Evolutionary conservation across 2,888 invertebrate species (phyloP).

Genomic region (Protodeltote pygarga): DNA sequence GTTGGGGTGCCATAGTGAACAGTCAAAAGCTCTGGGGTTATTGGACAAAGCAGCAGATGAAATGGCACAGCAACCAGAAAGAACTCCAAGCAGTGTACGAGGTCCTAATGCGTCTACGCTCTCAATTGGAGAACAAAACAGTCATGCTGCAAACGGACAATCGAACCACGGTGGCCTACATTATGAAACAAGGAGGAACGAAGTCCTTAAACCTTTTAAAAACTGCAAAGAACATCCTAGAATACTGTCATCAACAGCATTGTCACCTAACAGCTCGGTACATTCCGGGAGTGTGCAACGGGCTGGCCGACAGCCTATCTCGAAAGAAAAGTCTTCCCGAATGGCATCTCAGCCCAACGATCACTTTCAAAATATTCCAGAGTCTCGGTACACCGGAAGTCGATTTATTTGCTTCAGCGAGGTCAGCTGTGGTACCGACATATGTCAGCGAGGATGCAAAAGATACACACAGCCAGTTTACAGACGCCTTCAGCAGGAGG

Average conservation of each 20-base stretch:
- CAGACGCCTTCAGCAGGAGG: constrained; percentile 2
- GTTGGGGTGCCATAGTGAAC: background rate
- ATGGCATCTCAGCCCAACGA: background rate
- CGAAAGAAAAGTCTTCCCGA: background rate
- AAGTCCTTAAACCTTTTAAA: background rate
- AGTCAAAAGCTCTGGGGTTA: background rate
- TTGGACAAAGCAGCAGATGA: background rate
- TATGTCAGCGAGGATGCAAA: background rate
- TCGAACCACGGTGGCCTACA: background rate
- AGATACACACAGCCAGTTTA: background rate
- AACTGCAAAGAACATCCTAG: background rate
- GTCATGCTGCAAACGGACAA: background rate
- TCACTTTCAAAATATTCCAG: background rate
- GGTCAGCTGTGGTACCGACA: background rate
- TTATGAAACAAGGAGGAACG: background rate
- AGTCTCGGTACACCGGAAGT: background rate
- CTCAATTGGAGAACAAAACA: background rate
- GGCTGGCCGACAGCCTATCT: background rate
- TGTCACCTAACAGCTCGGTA: background rate
- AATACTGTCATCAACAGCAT: background rate
- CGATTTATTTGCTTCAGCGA: background rate
- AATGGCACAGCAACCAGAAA: constrained; percentile 1
- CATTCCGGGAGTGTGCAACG: background rate
- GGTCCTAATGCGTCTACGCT: background rate
- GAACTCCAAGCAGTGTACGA: background rate